Conservation (phyloP, 2,797 vertebrate species). For the Crocidura indochinensis region DNA sequence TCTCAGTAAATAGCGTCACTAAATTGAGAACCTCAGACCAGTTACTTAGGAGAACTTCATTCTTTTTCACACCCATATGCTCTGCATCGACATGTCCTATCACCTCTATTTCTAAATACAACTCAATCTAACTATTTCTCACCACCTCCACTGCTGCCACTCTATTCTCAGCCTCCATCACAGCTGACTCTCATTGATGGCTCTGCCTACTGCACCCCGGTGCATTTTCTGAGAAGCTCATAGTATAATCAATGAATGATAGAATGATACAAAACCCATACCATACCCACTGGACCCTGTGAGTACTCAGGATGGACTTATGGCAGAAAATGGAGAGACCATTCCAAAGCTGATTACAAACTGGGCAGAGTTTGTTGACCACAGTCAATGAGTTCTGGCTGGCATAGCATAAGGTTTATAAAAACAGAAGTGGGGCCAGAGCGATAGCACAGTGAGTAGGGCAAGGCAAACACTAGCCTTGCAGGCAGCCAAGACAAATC, state of each 20-base stretch:
- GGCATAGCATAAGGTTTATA: neutral
- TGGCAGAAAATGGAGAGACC: neutral
- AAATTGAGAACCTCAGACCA: neutral
- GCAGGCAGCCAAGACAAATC: no score
- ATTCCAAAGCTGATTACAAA: neutral
- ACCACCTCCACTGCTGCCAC: neutral
- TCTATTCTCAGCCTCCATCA: neutral
- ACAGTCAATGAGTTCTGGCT: neutral
- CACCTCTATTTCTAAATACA: conserved; percentile 30
- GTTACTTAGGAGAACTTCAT: neutral
- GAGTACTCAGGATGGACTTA: neutral
- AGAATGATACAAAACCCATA: neutral
- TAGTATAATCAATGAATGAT: neutral
- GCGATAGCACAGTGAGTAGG: no score
- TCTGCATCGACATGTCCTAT: neutral
- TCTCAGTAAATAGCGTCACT: neutral
- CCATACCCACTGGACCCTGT: neutral
- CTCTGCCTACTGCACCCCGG: neutral
- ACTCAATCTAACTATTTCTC: conserved; percentile 26
- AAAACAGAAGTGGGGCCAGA: neutral
- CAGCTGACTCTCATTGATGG: neutral
- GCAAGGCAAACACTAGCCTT: no score
- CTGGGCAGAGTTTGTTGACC: neutral
- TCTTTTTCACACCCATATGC: neutral
- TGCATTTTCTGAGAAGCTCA: neutral